phyloP scores from a whole-genome alignment of 2,113 vertebrate genomes.

The Rhinopomastus cyanomelas region DNA sequence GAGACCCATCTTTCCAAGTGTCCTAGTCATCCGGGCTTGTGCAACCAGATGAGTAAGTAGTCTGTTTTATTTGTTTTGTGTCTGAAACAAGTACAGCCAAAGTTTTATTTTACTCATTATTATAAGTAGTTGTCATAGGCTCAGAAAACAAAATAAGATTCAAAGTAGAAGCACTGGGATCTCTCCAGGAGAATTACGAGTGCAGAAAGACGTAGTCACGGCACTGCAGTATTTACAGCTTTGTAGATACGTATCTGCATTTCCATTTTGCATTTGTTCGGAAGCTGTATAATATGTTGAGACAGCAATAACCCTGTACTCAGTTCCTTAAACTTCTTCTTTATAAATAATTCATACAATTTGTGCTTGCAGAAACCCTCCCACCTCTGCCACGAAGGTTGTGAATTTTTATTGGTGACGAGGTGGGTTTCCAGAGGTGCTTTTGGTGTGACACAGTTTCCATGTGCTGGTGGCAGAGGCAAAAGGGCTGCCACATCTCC shows the following conservation, averaged over 20 bases:
- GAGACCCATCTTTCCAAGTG: neutral
- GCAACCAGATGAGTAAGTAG: slow-evolving; percentile 49
- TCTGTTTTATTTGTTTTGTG: slow-evolving; percentile 27
- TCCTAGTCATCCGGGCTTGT: neutral
- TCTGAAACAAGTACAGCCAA: slow-evolving; percentile 29
- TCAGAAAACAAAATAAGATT: slow-evolving; percentile 18
- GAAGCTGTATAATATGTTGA: neutral
- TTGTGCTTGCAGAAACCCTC: neutral
- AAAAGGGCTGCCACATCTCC: neutral
- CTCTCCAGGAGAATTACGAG: slow-evolving; percentile 33
- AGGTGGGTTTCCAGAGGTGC: neutral
- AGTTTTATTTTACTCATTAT: neutral
- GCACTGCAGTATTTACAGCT: slow-evolving; percentile 46
- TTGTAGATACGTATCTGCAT: neutral
- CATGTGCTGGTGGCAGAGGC: rapidly evolving
- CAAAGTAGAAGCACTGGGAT: slow-evolving; percentile 30
- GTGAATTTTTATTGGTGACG: neutral
- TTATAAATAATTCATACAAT: neutral
- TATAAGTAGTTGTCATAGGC: slow-evolving; percentile 4
- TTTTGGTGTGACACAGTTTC: rapidly evolving
- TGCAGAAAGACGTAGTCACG: slow-evolving; percentile 9
- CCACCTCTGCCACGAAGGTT: neutral
- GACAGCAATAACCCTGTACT: neutral
- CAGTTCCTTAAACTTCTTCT: neutral
- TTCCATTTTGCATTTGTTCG: slow-evolving; percentile 12